Evolutionary conservation across 1,140 invertebrate species (phyloP).

Genomic region (Mya arenaria): DNA sequence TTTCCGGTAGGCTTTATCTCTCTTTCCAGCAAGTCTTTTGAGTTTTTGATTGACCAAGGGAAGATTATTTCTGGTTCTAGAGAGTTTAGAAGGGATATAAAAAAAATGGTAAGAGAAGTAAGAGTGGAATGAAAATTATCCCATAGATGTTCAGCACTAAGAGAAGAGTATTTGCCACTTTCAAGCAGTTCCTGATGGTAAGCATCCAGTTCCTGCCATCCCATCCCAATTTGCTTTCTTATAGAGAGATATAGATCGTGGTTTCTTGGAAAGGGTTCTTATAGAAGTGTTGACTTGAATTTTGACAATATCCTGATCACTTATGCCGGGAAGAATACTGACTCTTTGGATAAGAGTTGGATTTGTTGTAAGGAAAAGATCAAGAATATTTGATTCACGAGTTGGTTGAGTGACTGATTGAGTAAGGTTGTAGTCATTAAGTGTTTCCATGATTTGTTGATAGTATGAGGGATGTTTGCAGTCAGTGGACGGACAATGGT

Average conservation of each 20-base stretch:
- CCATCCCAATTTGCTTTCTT: conserved; percentile 1
- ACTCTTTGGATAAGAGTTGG: conserved; percentile 18
- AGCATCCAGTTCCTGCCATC: too few relatives aligned
- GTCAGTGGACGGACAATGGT: conserved; percentile 8
- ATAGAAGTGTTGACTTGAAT: conserved; percentile 12
- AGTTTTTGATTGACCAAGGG: conserved; percentile 3
- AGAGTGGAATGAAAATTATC: background rate
- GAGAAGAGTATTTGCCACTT: background rate
- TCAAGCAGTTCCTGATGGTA: background rate
- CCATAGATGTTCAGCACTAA: background rate
- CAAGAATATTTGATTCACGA: conserved; percentile 13
- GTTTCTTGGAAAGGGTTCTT: conserved; percentile 3
- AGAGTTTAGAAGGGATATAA: conserved; percentile 9
- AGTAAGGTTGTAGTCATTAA: conserved; percentile 31
- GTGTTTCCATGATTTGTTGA: background rate
- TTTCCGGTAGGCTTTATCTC: conserved; percentile 8
- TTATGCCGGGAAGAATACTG: conserved; percentile 13
- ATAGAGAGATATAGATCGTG: background rate
- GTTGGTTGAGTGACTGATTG: conserved; percentile 12
- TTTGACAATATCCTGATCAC: conserved; percentile 15
- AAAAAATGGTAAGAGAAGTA: conserved; percentile 17
- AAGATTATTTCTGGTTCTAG: conserved; percentile 21
- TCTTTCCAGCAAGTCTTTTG: background rate
- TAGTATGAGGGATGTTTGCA: conserved; percentile 16
- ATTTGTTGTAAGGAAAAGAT: conserved; percentile 11